Conservation (phyloP, 2,797 vertebrate species). For the Spinus pinus region DNA sequence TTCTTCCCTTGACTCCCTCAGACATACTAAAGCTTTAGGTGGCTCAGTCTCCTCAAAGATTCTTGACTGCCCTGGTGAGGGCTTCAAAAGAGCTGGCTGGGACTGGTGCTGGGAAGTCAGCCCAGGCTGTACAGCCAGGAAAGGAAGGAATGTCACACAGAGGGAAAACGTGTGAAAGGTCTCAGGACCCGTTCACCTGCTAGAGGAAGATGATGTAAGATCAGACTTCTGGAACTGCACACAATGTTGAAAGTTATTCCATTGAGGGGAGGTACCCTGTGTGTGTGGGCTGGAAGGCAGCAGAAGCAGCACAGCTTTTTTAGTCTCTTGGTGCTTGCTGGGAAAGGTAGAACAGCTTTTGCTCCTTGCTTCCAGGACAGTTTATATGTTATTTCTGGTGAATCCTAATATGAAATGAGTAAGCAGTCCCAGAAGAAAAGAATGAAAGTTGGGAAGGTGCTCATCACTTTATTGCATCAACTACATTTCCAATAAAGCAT, state of each 20-base stretch:
- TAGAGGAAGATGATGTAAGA: not conserved
- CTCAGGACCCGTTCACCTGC: not conserved
- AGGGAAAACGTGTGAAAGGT: not conserved
- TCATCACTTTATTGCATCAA: not conserved
- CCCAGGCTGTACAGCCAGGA: not conserved
- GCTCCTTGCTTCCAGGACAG: not conserved
- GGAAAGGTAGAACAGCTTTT: not conserved
- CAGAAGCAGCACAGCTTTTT: not conserved
- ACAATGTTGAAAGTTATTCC: not conserved
- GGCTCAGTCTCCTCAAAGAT: not conserved
- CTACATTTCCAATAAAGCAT: not conserved
- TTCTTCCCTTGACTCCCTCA: not conserved
- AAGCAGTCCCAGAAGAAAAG: not conserved
- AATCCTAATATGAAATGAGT: not conserved
- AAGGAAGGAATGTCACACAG: not conserved
- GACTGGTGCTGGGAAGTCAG: not conserved
- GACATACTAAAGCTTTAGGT: not conserved
- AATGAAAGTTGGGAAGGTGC: not conserved
- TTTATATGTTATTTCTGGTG: not conserved
- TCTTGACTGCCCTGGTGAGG: not conserved
- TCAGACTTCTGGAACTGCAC: not conserved
- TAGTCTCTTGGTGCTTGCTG: rapidly evolving
- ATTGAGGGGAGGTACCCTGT: not conserved
- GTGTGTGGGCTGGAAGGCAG: not conserved
- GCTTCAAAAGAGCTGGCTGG: not conserved